Base-by-base conservation (phyloP, 2,888 invertebrate species). In the Tenodera sinensis region DNA sequence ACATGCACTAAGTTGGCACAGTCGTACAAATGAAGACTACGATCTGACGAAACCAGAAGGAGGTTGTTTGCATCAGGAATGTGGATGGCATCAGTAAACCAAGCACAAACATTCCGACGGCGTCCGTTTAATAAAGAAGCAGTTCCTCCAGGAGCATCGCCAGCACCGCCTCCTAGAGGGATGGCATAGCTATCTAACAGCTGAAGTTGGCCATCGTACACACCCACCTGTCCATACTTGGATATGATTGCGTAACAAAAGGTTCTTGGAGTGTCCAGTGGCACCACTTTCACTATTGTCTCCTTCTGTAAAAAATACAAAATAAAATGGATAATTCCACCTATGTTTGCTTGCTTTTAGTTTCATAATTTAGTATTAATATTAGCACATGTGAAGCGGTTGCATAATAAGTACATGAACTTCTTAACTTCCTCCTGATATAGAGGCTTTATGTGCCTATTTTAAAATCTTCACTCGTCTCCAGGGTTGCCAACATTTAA, bases 21-120 rank as follows among this genome's bases (percentile, higher is more conserved):
- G 91, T 96, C 95, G 91, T 95, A 95, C 83, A 96, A 92, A 3
- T 94, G 94, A 84, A 96, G 92, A 91, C 95, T 95, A 90, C 96
- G 94, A 89, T 96, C 95, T 0, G 95, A 95, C 6, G 95, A 94
- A 0, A 95, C 93, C 84, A 95, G 92, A 47, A 95, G 91, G 84
- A 96, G 92, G 91, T 94, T 94, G 88, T 94, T 93, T 4, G 94
- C 94, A 91, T 96, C 95, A 93, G 94, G 92, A 28, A 93, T 92
- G 92, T 95, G 95, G 4, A 95, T 92, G 0, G 94, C 95, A 91
- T 96, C 96, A 0, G 96, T 96, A 3, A 96, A 93, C 96, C 96
- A 96, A 47, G 90, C 83, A 28, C 83, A 71, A 27, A 85, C 85
- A 20, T 86, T 83, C 9, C 89, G 89, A 1, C 89, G 87, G 4